Percentiles rank a stretch among this genome's conserved stretches.
phyloP scores from a whole-genome alignment of 1,140 invertebrate genomes.

The Andricus grossulariae region DNA sequence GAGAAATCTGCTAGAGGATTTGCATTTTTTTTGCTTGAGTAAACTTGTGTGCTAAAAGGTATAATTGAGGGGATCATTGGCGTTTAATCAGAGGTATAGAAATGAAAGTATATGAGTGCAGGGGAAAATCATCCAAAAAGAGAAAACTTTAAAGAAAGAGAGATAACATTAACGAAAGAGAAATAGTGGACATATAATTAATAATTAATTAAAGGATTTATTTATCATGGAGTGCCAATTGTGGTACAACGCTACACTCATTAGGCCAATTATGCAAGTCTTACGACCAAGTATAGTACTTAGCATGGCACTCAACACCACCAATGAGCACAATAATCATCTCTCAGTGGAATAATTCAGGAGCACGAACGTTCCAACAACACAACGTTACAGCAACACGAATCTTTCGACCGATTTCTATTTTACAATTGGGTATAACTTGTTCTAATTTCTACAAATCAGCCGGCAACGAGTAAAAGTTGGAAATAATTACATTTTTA shows the following conservation, averaged over 20 bases:
- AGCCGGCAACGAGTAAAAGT: too few relatives aligned
- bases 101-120: not conserved
- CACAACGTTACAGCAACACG: too few relatives aligned
- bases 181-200: not conserved
- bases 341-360: not conserved
- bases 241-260: not conserved
- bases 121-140: not conserved
- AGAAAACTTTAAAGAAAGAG: not conserved
- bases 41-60: not conserved
- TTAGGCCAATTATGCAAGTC: slow-evolving; percentile 22
- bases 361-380: too few relatives aligned
- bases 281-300: slow-evolving; percentile 1
- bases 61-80: not conserved
- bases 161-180: not conserved
- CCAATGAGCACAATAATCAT: not conserved
- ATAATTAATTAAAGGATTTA: slow-evolving; percentile 8
- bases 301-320: slow-evolving; percentile 16
- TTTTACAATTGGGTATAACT: too few relatives aligned
- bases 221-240: not conserved
- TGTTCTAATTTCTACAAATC: too few relatives aligned
- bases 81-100: slow-evolving; percentile 1
- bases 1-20: not conserved
- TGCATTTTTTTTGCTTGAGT: not conserved
- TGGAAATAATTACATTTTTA: too few relatives aligned
- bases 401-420: too few relatives aligned